Percentiles rank a stretch among this genome's conserved stretches.
Conservation (phyloP, 2,113 vertebrate genomes). For the Rhinolophus ferrumequinum region DNA sequence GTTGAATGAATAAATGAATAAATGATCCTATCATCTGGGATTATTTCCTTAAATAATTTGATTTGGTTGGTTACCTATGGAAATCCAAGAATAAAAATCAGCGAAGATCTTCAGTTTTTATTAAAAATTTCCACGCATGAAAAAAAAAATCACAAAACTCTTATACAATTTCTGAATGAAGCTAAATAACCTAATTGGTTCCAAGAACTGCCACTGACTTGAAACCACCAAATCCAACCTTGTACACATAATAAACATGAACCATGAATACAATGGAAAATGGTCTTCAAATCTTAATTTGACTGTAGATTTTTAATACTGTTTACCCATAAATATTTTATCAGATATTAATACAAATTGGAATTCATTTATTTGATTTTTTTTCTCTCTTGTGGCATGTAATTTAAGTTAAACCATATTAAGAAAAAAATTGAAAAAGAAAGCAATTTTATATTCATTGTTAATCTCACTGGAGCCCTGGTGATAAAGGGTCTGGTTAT, state of each 20-base stretch:
- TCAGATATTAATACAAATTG: neutral
- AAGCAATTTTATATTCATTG: neutral
- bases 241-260: neutral
- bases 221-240: neutral
- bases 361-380: neutral
- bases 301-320: neutral
- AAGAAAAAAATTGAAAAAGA: conserved; percentile 29
- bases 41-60: neutral
- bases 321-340: neutral
- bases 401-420: neutral
- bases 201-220: neutral
- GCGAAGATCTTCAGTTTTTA: too few species aligned
- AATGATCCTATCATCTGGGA: neutral
- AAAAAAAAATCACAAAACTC: neutral
- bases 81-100: neutral
- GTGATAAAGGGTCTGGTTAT: neutral
- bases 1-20: neutral
- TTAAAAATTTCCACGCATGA: neutral
- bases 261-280: neutral
- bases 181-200: neutral
- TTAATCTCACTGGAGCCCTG: neutral
- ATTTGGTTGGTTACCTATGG: neutral
- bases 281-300: neutral
- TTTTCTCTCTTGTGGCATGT: neutral
- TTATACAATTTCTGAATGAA: neutral